A percentile compares a stretch with the other conserved stretches of the same genome.
Evolutionary conservation across 1,140 invertebrate species (phyloP).

Genomic region (Anadara kagoshimensis): DNA sequence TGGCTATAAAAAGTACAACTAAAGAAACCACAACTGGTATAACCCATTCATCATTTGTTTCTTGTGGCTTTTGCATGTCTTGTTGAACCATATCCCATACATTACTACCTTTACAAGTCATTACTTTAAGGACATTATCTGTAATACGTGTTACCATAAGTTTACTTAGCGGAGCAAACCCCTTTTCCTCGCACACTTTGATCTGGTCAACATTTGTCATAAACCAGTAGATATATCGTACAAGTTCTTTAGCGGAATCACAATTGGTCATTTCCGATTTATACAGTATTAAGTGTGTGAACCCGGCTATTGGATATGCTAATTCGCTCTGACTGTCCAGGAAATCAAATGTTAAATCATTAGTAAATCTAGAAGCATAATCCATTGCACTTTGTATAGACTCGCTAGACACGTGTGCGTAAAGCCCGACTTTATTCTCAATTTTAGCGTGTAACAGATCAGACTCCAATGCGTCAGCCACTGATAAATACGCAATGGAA

Average conservation of each 20-base stretch:
- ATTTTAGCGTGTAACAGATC: conserved; percentile 44
- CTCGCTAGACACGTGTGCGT: conserved; percentile 11
- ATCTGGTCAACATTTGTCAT: conserved; percentile 32
- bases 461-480: conserved; percentile 33
- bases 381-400: conserved; percentile 57
- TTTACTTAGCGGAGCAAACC: conserved; percentile 53
- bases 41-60: conserved; percentile 45
- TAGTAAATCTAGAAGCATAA: conserved; percentile 11
- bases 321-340: conserved; percentile 22
- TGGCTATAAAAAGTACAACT: conserved; percentile 32
- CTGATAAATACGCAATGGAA: conserved; percentile 60
- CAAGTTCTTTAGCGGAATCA: conserved; percentile 54
- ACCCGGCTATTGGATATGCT: conserved; percentile 63
- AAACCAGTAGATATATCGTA: conserved; percentile 63
- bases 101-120: conserved; percentile 51
- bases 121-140: conserved; percentile 39
- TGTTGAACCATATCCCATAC: conserved; percentile 47
- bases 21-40: conserved; percentile 38
- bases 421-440: conserved; percentile 47
- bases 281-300: conserved; percentile 61
- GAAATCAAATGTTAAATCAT: conserved; percentile 44
- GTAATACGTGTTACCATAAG: conserved; percentile 37
- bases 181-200: conserved; percentile 25
- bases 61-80: conserved; percentile 41
- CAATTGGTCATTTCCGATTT: conserved; percentile 53